These are phyloP conservation scores for Paralvinella palmiformis DNA, from an alignment of 1,140 invertebrate species.

Conservation along the genomic window DNA sequence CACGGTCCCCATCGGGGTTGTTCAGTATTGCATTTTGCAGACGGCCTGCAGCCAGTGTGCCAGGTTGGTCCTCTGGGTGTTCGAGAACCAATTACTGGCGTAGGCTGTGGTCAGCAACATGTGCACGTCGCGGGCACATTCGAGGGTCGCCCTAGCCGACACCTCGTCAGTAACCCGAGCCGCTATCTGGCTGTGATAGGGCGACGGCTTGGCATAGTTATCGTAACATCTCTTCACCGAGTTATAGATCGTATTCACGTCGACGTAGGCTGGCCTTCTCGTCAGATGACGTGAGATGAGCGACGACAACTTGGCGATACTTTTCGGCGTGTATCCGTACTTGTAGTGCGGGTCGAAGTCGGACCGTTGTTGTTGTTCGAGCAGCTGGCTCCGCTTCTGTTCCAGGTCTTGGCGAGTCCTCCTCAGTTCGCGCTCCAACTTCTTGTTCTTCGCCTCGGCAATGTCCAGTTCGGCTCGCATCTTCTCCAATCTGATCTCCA, in stretches of 20 bases:
- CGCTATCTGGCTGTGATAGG: too few species aligned
- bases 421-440: constrained; percentile 28
- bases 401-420: constrained; percentile 31
- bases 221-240: constrained; percentile 34
- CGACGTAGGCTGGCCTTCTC: constrained; percentile 33
- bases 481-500: constrained; percentile 32
- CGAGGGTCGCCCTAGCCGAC: constrained; percentile 17
- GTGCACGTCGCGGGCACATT: constrained; percentile 35
- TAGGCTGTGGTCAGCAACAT: constrained; percentile 43
- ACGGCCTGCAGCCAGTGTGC: constrained; percentile 38
- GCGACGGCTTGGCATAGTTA: constrained; percentile 27
- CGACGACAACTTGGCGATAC: constrained; percentile 33
- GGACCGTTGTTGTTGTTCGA: constrained; percentile 26
- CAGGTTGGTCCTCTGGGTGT: constrained; percentile 29
- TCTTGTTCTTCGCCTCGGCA: constrained; percentile 32
- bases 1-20: too few species aligned
- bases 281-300: constrained; percentile 33
- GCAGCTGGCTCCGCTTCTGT: constrained; percentile 28
- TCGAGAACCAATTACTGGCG: constrained; percentile 41
- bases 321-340: constrained; percentile 35
- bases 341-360: constrained; percentile 37
- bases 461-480: constrained; percentile 29
- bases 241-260: constrained; percentile 32
- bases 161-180: neutral
- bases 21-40: too few species aligned